Base-by-base conservation (phyloP, 2,797 vertebrate species). In the Thunnus albacares region DNA sequence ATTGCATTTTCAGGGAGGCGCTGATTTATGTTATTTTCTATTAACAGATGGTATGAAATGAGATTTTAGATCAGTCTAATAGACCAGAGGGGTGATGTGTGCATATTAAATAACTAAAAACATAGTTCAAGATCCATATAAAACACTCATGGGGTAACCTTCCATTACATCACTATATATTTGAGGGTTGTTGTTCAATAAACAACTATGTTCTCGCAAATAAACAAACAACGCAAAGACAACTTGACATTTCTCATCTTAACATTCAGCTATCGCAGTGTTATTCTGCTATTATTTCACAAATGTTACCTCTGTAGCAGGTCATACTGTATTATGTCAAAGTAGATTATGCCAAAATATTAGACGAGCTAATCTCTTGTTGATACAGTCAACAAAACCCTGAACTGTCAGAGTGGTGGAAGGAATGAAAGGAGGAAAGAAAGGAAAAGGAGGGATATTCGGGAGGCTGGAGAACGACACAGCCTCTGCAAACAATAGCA, bases 371-470 rank as follows among this genome's bases (percentile, higher is more conserved):
- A 85, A 92, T 89, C 89, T 86, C 52, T 24, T 93, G 93, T 93
- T 92, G 89, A 88, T 20, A 72, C 17, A 86, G 83, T 83, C 90
- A 91, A 92, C 90, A 94, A 71, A 79, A 70, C 45, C 75, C 59
- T 38, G 77, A 90, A 82, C 86, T 78, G 83, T 79, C 76, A 78
- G 64, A 67, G 59, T 24, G 79, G 59, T 56, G 63, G 53, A 53
- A 73, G 77, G 51, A 47, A 49, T 28, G 58, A 64, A 33, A 53
- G 14, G n/a, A 61, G 56, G 30, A 4, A 57, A 52, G 61, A 26
- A 49, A 53, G 35, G 22, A 24, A 49, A 59, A 53, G 56, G 30
- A 58, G 68, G 74, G 22, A 18, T 26, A 68, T 78, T 59, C 56
- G 45, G 24, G 68, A 51, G 52, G 61, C 56, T 22, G 68, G 49